Conservation (phyloP, 2,113 vertebrate genomes). For the Clupea harengus region DNA sequence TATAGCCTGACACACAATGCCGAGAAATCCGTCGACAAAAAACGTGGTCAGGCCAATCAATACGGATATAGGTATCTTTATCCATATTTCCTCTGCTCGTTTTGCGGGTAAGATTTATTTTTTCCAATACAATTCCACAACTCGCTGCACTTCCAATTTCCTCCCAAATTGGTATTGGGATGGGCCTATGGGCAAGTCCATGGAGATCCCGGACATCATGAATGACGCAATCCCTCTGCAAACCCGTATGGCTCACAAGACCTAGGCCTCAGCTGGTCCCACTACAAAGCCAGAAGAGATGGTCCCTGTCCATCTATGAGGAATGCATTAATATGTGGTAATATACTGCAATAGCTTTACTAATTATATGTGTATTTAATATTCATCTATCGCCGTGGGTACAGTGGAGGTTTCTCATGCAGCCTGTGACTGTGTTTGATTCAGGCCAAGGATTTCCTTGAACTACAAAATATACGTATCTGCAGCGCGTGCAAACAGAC, state of each 20-base stretch:
- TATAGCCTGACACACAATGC: background rate
- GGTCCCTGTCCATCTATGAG: background rate
- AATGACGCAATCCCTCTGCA: conserved; percentile 42
- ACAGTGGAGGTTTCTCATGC: background rate
- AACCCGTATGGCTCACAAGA: background rate
- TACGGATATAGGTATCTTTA: background rate
- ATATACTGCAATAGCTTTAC: background rate
- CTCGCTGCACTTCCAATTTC: background rate
- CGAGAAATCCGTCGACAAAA: background rate
- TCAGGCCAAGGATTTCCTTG: background rate
- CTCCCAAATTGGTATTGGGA: conserved; percentile 12
- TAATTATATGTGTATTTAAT: background rate
- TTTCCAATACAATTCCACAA: conserved; percentile 26
- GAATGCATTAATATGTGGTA: background rate
- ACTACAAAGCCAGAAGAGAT: background rate
- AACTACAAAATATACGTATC: background rate
- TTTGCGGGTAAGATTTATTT: conserved; percentile 5
- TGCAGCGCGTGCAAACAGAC: background rate
- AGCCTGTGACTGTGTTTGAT: background rate
- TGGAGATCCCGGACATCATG: conserved; percentile 6
- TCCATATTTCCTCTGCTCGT: conserved; percentile 10
- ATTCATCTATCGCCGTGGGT: background rate
- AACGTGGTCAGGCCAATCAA: background rate
- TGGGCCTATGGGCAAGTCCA: conserved; percentile 18
- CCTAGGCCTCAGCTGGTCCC: background rate